These are phyloP conservation scores for Gasteruption jaculator DNA, from an alignment of 2,888 invertebrate genomes.

Conservation along the genomic window DNA sequence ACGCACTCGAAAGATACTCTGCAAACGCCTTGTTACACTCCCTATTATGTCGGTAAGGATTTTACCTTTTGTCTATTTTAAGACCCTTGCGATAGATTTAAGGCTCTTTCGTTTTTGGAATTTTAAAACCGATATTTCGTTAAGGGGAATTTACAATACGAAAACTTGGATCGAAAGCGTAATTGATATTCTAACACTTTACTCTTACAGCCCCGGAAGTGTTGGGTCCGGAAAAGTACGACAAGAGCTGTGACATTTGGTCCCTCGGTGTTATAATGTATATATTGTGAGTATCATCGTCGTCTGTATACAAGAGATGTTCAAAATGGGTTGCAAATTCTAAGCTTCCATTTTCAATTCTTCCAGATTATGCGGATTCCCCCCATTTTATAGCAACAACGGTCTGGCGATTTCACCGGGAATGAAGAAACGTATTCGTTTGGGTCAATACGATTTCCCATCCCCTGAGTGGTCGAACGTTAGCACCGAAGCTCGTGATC, in stretches of 20 bases:
- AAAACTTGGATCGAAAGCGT: slow-evolving; percentile 4
- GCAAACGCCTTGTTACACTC: slow-evolving; percentile 98
- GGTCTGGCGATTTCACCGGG: slow-evolving; percentile 98
- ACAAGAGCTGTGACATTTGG: slow-evolving; percentile 99
- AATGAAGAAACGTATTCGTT: slow-evolving; percentile 94
- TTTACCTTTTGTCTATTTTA: not conserved
- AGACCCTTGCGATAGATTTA: not conserved
- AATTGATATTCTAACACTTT: slow-evolving; percentile 1
- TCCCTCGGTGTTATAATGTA: slow-evolving; percentile 99
- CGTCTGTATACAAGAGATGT: not conserved
- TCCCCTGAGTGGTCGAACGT: slow-evolving; percentile 95
- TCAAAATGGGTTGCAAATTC: not conserved
- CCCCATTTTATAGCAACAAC: slow-evolving; percentile 98
- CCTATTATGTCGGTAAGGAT: slow-evolving; percentile 89
- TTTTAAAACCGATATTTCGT: not conserved
- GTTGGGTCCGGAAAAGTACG: slow-evolving; percentile 94
- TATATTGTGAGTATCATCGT: slow-evolving; percentile 68
- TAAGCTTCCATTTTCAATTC: not conserved
- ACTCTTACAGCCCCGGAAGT: slow-evolving; percentile 70
- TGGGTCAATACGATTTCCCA: slow-evolving; percentile 97
- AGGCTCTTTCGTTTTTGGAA: not conserved
- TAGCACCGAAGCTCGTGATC: slow-evolving; percentile 89
- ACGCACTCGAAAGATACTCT: slow-evolving; percentile 80
- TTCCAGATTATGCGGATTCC: slow-evolving; percentile 86
- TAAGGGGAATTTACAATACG: not conserved